These are phyloP conservation scores for Donacobius atricapilla DNA, from an alignment of 2,113 vertebrate genomes.

Conservation along the genomic window DNA sequence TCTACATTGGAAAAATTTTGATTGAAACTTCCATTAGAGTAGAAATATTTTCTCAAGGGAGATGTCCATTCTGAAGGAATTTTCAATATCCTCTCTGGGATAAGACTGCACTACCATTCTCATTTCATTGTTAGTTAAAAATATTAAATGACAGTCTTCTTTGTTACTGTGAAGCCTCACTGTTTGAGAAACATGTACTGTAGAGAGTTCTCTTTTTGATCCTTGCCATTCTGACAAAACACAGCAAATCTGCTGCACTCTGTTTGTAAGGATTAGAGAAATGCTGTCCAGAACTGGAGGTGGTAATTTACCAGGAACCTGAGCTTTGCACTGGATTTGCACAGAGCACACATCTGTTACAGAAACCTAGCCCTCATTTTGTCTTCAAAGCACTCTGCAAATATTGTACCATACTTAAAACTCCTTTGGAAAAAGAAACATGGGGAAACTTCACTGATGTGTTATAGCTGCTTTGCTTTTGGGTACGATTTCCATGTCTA, in stretches of 20 bases:
- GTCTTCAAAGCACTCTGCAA: not conserved
- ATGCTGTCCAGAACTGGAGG: not conserved
- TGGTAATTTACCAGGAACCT: slow-evolving; percentile 25
- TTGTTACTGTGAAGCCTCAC: not conserved
- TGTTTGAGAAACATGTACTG: not conserved
- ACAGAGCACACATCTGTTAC: not conserved
- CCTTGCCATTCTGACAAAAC: slow-evolving; percentile 39
- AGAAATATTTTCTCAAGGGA: not conserved
- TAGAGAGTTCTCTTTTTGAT: not conserved
- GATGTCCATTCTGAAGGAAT: not conserved
- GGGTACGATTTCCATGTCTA: not conserved
- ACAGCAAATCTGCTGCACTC: not conserved
- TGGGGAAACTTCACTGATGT: not conserved
- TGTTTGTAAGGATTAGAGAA: not conserved
- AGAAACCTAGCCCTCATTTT: not conserved
- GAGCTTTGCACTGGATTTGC: not conserved
- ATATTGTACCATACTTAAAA: not conserved
- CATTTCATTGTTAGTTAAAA: not conserved
- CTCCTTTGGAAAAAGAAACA: not conserved
- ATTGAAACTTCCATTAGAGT: not conserved
- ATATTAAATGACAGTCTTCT: not conserved
- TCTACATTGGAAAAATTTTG: not conserved
- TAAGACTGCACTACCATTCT: not conserved
- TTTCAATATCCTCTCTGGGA: not conserved
- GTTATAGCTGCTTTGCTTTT: not conserved